Evolutionary conservation across 2,888 invertebrate species (phyloP).

Genomic region (Acleris emargana): DNA sequence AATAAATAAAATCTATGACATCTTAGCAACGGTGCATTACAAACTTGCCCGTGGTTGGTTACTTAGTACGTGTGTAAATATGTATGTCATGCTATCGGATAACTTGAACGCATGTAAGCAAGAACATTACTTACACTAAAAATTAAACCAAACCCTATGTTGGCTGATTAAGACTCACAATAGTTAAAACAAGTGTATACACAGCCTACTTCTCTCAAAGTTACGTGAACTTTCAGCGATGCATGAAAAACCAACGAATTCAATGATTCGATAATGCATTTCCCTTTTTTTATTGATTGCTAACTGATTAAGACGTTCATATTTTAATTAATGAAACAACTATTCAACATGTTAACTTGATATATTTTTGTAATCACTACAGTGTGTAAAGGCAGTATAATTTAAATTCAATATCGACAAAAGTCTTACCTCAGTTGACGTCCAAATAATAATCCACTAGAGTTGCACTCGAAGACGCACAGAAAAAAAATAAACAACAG

Average conservation of each 20-base stretch:
- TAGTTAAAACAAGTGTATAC: not conserved
- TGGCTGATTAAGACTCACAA: constrained; percentile 1
- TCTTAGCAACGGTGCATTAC: no score
- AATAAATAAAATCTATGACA: no score
- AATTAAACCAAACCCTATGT: not conserved
- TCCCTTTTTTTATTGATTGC: not conserved
- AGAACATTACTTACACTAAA: no score
- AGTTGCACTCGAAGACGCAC: constrained; percentile 43
- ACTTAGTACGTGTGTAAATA: no score
- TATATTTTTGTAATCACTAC: not conserved
- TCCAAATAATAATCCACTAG: constrained; percentile 45
- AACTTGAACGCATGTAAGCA: not conserved
- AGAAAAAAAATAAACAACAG: constrained; percentile 53
- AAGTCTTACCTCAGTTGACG: constrained; percentile 51
- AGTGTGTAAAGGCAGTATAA: constrained; percentile 3
- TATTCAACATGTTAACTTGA: not conserved
- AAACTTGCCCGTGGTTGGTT: no score
- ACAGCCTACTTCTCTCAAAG: constrained; percentile 1
- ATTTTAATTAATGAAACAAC: not conserved
- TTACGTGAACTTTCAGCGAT: constrained; percentile 25
- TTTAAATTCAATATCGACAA: constrained; percentile 25
- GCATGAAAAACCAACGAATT: constrained; percentile 29
- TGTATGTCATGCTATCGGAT: not conserved
- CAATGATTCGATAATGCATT: not conserved
- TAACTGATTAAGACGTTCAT: not conserved